These are phyloP conservation scores for Rhinolophus ferrumequinum DNA, from an alignment of 2,113 vertebrate species.

Conservation along the genomic window DNA sequence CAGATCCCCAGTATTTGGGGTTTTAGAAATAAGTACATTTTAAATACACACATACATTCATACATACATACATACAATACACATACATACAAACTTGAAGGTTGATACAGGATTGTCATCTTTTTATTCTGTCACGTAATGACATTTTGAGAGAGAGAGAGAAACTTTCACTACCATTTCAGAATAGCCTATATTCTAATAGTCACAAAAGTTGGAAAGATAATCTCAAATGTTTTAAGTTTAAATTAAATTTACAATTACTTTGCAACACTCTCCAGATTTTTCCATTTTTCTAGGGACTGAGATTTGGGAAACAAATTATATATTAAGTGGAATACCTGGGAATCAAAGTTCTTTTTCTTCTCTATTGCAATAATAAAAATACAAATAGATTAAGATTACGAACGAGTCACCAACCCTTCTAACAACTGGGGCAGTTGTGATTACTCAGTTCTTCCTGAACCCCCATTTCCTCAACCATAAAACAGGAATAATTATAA, in stretches of 20 bases:
- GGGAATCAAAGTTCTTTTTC: not conserved
- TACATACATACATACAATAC: not conserved
- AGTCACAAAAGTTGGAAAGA: not conserved
- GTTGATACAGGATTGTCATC: not conserved
- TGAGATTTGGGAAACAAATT: not conserved
- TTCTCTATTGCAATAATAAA: not conserved
- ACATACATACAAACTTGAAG: not conserved
- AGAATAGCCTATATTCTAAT: not conserved
- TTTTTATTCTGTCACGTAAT: conserved; percentile 6
- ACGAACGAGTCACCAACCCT: not conserved
- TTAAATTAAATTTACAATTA: not conserved
- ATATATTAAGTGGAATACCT: not conserved
- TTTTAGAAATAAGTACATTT: not conserved
- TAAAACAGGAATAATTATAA: not conserved
- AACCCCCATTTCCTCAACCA: not conserved
- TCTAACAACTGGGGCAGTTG: not conserved
- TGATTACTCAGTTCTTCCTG: not conserved
- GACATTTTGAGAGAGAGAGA: not conserved
- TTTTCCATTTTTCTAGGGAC: not conserved
- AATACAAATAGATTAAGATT: not conserved
- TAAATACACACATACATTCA: not conserved
- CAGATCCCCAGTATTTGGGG: not conserved
- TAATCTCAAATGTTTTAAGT: not conserved
- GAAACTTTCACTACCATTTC: not conserved
- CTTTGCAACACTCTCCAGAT: not conserved